Percentiles rank a stretch among this genome's conserved stretches.
Evolutionary conservation across 2,888 invertebrate genomes (phyloP).

Genomic region (Cataglyphis albicans): DNA sequence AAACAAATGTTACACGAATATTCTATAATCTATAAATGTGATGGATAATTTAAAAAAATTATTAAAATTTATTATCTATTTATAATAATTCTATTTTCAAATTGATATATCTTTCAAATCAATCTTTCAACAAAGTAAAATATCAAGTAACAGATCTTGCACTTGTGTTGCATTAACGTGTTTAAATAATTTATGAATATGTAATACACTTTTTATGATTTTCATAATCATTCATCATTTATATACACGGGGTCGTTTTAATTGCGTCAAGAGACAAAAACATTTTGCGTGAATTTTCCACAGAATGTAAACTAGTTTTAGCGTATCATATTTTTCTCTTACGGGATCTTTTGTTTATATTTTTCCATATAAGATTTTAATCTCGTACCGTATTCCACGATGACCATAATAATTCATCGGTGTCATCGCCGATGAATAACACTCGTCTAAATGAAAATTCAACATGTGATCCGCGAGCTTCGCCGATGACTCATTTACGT

Average conservation of each 20-base stretch:
- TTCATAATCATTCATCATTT: background rate
- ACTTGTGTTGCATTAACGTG: too few relatives aligned
- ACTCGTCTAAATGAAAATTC: conserved; percentile 24
- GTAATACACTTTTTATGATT: background rate
- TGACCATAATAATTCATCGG: conserved; percentile 5
- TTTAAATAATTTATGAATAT: too few relatives aligned
- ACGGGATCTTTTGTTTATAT: background rate
- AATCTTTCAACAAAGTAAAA: too few relatives aligned
- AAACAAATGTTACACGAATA: background rate
- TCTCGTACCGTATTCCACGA: background rate
- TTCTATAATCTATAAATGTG: background rate
- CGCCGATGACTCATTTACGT: conserved; percentile 30
- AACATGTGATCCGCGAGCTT: conserved; percentile 13
- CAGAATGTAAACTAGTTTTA: background rate
- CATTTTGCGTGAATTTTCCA: too few relatives aligned
- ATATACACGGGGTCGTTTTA: background rate
- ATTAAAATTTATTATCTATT: background rate
- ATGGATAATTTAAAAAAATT: background rate
- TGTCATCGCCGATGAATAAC: conserved; percentile 31
- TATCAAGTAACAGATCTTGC: too few relatives aligned
- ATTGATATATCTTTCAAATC: background rate
- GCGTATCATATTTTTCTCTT: background rate
- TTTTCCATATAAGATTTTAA: conserved; percentile 1
- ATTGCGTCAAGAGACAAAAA: background rate
- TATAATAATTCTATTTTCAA: background rate